Base-by-base conservation (phyloP, 1,140 invertebrate species). In the Daktulosphaira vitifoliae region DNA sequence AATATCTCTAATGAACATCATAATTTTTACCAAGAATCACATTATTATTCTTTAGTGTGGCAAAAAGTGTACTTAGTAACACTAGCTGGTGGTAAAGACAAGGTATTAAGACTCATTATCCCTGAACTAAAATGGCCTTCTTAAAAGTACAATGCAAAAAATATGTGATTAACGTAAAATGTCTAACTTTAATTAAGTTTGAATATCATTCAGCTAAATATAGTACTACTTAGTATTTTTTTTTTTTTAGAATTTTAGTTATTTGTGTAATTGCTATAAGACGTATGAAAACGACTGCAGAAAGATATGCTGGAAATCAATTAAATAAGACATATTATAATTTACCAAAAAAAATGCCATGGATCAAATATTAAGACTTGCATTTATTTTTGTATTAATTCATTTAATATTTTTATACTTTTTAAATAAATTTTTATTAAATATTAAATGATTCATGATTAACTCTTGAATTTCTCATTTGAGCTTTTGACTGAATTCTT, bases 331-430 rank as follows among this genome's bases (percentile, higher is more conserved):
- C 42, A 29, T 39, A 62, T 46, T 46, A 62, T 0, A 62, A 18
- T 48, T 48, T 62, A 62, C 56, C 56, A 26, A 62, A 16, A 48
- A 62, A 62, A 62, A 62, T 62, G 56, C 56, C 56, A 62, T 62
- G 56, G 56, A 62, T 62, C n/a, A 62, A 62, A 6, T 62, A 39
- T 62, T 62, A 62, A 62, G 11, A 1, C 3, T n/a, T n/a, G n/a
- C n/a, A n/a, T n/a, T n/a, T n/a, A n/a, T n/a, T n/a, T n/a, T n/a
- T n/a, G n/a, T n/a, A n/a, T n/a, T n/a, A n/a, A n/a, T n/a, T n/a
- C n/a, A n/a, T n/a, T n/a, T n/a, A n/a, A n/a, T n/a, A n/a, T n/a
- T n/a, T n/a, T n/a, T n/a, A n/a, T n/a, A n/a, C n/a, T n/a, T n/a
- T n/a, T n/a, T n/a, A n/a, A n/a, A n/a, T n/a, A n/a, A n/a, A n/a